A percentile compares a stretch with the other conserved stretches of the same genome.
phyloP scores from a whole-genome alignment of 2,797 vertebrate species.

The Falco columbarius region DNA sequence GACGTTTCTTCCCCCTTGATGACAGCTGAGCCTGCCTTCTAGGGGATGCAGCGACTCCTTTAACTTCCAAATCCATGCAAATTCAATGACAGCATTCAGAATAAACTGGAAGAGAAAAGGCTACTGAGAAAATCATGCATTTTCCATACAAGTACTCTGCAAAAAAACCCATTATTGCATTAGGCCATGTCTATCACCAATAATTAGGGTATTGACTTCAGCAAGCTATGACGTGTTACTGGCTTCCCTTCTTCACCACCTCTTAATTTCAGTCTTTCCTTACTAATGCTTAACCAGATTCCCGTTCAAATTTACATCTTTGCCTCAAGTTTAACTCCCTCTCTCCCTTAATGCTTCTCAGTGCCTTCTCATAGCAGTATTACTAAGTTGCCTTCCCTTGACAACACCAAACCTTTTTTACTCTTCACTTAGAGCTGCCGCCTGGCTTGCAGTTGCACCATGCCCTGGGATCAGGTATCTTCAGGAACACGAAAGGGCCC shows the following conservation, averaged over 20 bases:
- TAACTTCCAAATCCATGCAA: constrained; percentile 78
- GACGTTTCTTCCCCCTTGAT: constrained; percentile 22
- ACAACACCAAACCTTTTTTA: neutral
- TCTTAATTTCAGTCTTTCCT: neutral
- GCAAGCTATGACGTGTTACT: neutral
- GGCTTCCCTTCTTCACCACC: neutral
- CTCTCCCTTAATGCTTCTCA: neutral
- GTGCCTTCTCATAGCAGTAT: neutral
- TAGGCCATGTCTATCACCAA: neutral
- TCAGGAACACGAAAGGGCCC: rapidly evolving
- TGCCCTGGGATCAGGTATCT: neutral
- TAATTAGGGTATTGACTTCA: neutral
- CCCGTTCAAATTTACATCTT: neutral
- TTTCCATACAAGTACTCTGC: neutral
- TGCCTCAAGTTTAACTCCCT: neutral
- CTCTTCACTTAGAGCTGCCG: neutral
- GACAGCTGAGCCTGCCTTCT: constrained; percentile 10
- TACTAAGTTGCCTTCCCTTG: neutral
- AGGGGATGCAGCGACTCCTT: constrained; percentile 63
- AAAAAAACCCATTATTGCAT: neutral
- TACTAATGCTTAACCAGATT: neutral
- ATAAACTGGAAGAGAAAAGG: neutral
- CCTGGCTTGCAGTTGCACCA: neutral
- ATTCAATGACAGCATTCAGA: neutral
- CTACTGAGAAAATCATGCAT: neutral